Evolutionary conservation across 1,140 invertebrate species (phyloP).

Genomic region (Physella acuta): DNA sequence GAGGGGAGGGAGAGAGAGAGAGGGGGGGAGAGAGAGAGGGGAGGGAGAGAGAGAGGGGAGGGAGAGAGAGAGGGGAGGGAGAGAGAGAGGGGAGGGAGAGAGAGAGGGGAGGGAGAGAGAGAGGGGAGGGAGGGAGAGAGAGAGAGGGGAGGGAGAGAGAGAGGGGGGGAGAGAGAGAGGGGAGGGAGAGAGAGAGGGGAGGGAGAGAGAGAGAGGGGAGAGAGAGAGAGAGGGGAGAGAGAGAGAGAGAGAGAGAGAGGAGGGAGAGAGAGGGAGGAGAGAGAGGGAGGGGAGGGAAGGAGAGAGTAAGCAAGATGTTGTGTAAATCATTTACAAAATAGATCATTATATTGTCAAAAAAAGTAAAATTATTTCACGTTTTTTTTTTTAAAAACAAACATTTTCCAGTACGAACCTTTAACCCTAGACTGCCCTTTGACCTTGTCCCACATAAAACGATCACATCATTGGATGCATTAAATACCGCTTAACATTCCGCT

Average conservation of each 20-base stretch:
- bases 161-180: background rate
- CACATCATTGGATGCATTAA: too few species aligned
- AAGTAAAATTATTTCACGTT: too few species aligned
- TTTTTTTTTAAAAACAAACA: too few species aligned
- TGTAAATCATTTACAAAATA: too few species aligned
- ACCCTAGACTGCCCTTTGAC: too few species aligned
- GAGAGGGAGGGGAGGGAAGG: background rate
- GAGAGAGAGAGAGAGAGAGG: background rate
- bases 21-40: background rate
- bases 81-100: background rate
- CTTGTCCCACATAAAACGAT: too few species aligned
- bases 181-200: background rate
- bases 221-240: too few species aligned
- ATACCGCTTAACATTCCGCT: too few species aligned
- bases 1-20: constrained; percentile 6
- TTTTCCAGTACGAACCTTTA: too few species aligned
- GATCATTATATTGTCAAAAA: too few species aligned
- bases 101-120: background rate
- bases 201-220: background rate
- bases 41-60: background rate
- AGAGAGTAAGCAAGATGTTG: background rate
- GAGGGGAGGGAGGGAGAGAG: background rate
- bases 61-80: background rate
- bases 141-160: background rate
- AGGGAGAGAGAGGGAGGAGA: background rate